These are phyloP conservation scores for Thamnaconus septentrionalis DNA, from an alignment of 2,113 vertebrate species.

Conservation along the genomic window DNA sequence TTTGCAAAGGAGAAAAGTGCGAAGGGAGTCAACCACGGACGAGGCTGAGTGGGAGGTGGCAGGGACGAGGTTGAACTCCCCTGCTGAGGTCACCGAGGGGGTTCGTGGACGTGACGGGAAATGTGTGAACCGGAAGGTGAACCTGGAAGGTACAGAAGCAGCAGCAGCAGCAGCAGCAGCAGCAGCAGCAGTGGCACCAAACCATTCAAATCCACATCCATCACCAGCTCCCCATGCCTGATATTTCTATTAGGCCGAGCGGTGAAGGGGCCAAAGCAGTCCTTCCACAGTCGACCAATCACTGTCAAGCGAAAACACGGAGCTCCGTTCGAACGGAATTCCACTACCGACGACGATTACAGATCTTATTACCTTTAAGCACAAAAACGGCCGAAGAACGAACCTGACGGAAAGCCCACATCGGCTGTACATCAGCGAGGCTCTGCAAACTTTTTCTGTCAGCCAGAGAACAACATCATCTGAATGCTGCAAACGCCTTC, in stretches of 20 bases:
- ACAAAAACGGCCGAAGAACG: too few species aligned
- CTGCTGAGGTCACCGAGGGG: conserved; percentile 31
- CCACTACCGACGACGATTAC: too few species aligned
- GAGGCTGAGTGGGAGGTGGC: conserved; percentile 21
- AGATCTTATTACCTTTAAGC: too few species aligned
- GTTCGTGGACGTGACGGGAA: conserved; percentile 34
- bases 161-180: too few species aligned
- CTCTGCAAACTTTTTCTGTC: conserved; percentile 3
- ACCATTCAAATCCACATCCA: neutral
- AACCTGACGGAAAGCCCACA: too few species aligned
- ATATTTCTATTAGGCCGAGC: conserved; percentile 50
- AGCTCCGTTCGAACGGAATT: too few species aligned
- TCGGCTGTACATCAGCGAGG: too few species aligned
- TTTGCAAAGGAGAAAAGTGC: conserved; percentile 24
- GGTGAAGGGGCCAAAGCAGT: conserved; percentile 31
- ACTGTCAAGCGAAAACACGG: too few species aligned
- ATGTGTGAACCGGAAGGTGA: conserved; percentile 22
- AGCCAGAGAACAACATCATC: conserved; percentile 25
- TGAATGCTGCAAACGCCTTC: conserved; percentile 17
- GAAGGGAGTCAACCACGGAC: neutral
- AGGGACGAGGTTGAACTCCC: neutral
- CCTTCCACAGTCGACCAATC: conserved; percentile 7
- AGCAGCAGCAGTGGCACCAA: too few species aligned
- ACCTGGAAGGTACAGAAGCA: neutral
- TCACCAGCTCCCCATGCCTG: conserved; percentile 32